A percentile compares a stretch with the other conserved stretches of the same genome.
phyloP scores from a whole-genome alignment of 2,888 invertebrate species.

The Lasioglossum marginatum region DNA sequence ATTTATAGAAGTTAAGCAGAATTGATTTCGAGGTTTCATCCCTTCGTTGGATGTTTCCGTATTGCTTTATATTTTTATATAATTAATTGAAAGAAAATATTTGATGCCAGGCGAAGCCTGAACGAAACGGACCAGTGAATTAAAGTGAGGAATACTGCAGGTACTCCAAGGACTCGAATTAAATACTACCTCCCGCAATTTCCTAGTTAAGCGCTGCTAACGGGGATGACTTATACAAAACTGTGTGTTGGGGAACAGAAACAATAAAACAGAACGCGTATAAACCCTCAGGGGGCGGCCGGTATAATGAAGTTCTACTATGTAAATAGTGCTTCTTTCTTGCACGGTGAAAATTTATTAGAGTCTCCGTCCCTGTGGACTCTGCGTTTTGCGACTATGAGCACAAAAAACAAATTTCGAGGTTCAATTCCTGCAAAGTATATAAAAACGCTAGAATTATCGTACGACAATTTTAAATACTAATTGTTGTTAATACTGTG shows the following conservation, averaged over 20 bases:
- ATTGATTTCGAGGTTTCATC: not conserved
- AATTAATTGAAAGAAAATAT: not conserved
- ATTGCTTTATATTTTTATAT: not conserved
- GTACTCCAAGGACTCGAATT: not conserved
- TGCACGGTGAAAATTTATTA: conserved; percentile 36
- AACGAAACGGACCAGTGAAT: not conserved
- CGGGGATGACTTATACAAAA: conserved; percentile 23
- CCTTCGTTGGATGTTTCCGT: not conserved
- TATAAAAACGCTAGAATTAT: not conserved
- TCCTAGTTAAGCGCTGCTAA: not conserved
- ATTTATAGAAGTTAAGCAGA: not conserved
- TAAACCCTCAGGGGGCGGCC: conserved; percentile 13
- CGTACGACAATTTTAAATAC: not conserved
- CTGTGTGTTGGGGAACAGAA: not conserved
- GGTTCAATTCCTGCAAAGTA: not conserved
- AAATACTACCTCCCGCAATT: not conserved
- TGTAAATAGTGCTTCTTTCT: conserved; percentile 34
- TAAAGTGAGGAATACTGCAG: not conserved
- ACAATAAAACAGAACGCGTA: conserved; percentile 26
- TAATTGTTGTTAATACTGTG: no score
- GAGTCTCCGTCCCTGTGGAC: conserved; percentile 26
- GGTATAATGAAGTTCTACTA: conserved; percentile 47
- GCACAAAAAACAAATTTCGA: not conserved
- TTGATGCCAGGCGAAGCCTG: not conserved
- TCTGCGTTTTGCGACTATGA: not conserved